Evolutionary conservation across 2,797 vertebrate species (phyloP).

Genomic region (Scarus forsteni): DNA sequence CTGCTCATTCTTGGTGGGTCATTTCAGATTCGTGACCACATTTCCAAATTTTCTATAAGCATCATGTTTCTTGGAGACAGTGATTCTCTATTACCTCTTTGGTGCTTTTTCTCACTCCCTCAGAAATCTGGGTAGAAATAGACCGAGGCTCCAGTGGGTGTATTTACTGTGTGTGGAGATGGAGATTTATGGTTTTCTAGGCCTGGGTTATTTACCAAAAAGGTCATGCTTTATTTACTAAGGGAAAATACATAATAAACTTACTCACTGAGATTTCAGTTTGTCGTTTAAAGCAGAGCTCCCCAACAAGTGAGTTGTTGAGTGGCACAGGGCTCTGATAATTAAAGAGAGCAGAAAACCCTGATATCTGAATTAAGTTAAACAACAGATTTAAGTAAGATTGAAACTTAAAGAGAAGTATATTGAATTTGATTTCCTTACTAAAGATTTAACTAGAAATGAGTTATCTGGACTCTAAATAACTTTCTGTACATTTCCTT

Average conservation of each 20-base stretch:
- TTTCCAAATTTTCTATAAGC: conserved; percentile 10
- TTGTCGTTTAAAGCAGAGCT: background rate
- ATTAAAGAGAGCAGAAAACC: too few relatives aligned
- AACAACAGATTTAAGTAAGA: too few relatives aligned
- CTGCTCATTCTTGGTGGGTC: conserved; percentile 19
- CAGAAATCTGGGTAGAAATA: conserved; percentile 14
- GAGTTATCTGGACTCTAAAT: too few relatives aligned
- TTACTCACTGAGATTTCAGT: background rate
- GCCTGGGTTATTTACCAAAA: conserved; percentile 13
- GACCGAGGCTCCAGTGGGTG: conserved; percentile 2
- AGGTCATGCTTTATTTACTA: background rate
- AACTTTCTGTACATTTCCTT: too few relatives aligned
- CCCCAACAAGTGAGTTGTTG: too few relatives aligned
- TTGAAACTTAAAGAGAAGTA: too few relatives aligned
- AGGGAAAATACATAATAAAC: conserved; percentile 2
- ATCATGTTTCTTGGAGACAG: background rate
- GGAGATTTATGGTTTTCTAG: conserved; percentile 3
- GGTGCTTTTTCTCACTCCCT: background rate
- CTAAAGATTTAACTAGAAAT: too few relatives aligned
- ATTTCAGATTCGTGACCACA: conserved; percentile 24
- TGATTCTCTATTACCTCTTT: background rate
- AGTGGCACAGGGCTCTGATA: too few relatives aligned
- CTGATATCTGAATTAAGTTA: too few relatives aligned
- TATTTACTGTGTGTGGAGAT: background rate
- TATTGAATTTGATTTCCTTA: too few relatives aligned